A percentile compares a stretch with the other conserved stretches of the same genome.
Conservation (phyloP, 2,888 invertebrate genomes). For the Trichacis sp. region DNA sequence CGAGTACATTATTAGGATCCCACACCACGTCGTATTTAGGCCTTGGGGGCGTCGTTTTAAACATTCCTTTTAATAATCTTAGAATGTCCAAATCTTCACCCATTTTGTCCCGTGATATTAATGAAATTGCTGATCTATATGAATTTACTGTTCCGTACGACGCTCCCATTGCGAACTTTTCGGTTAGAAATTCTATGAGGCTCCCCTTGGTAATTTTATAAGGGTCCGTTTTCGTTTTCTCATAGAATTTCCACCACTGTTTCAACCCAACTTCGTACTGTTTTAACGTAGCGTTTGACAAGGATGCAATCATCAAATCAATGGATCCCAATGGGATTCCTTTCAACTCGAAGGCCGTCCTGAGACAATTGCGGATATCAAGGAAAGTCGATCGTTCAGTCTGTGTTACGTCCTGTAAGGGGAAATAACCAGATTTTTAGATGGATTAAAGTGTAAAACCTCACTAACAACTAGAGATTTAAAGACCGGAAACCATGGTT, state of each 20-base stretch:
- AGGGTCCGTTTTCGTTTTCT: background rate
- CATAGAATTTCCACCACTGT: conserved; percentile 25
- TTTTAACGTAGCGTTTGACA: conserved; percentile 21
- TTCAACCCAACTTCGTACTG: conserved; percentile 22
- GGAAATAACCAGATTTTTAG: conserved; percentile 6
- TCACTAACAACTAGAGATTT: conserved; percentile 12
- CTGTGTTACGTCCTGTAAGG: conserved; percentile 17
- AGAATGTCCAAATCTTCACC: conserved; percentile 13
- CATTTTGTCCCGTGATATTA: conserved; percentile 20
- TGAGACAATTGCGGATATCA: conserved; percentile 24
- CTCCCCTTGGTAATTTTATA: background rate
- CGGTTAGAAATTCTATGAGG: conserved; percentile 8
- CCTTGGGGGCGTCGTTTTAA: conserved; percentile 9
- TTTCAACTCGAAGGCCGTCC: conserved; percentile 17
- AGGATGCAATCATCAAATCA: conserved; percentile 19
- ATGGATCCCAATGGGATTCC: conserved; percentile 9
- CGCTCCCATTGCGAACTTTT: background rate
- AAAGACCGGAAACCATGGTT: conserved; percentile 45
- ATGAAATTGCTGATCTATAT: conserved; percentile 20
- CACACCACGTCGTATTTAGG: conserved; percentile 27
- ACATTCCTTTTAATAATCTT: conserved; percentile 20
- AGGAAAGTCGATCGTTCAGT: conserved; percentile 13
- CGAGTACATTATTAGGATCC: conserved; percentile 25
- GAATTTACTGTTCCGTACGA: conserved; percentile 15
- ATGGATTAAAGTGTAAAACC: conserved; percentile 21